Percentiles rank a stretch among this genome's conserved stretches.
These are phyloP conservation scores for Apodemia mormo DNA, from an alignment of 2,888 invertebrate species.

Conservation along the genomic window DNA sequence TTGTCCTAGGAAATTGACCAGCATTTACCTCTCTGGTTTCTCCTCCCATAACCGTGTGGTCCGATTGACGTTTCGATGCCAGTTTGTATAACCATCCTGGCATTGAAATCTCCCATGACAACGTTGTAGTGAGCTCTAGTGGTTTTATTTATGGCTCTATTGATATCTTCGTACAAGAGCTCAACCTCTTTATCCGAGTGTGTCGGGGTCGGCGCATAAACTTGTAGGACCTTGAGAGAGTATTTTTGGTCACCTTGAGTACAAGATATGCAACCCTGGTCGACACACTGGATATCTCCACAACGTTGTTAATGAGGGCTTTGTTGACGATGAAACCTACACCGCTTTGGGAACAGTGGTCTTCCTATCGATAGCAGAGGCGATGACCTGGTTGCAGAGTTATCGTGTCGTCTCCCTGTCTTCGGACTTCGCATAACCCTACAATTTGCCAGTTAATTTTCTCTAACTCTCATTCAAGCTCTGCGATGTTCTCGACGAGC, in stretches of 20 bases:
- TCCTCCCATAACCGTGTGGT: too few relatives aligned
- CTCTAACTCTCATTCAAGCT: too few relatives aligned
- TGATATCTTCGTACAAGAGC: too few relatives aligned
- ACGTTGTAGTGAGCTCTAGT: neutral
- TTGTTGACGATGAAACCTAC: conserved; percentile 32
- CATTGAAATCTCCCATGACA: too few relatives aligned
- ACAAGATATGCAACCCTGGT: too few relatives aligned
- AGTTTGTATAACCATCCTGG: too few relatives aligned
- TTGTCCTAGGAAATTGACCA: conserved; percentile 19
- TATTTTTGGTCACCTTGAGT: conserved; percentile 26
- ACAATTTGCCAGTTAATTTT: too few relatives aligned
- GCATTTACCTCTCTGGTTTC: conserved; percentile 3
- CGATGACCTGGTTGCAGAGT: conserved; percentile 30
- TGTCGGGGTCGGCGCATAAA: conserved; percentile 31
- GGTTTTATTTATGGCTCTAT: neutral
- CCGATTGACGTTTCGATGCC: too few relatives aligned
- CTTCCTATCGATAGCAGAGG: conserved; percentile 32
- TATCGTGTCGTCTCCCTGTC: conserved; percentile 32
- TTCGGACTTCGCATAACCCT: too few relatives aligned
- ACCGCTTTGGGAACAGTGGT: conserved; percentile 34
- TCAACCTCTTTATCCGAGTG: conserved; percentile 28
- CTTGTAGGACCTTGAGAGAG: conserved; percentile 28
- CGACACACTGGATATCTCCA: conserved; percentile 22
- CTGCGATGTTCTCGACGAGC: too few relatives aligned
- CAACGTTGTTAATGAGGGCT: conserved; percentile 28